A percentile compares a stretch with the other conserved stretches of the same genome.
phyloP scores from a whole-genome alignment of 2,888 invertebrate genomes.

The Andrena chrysosceles region DNA sequence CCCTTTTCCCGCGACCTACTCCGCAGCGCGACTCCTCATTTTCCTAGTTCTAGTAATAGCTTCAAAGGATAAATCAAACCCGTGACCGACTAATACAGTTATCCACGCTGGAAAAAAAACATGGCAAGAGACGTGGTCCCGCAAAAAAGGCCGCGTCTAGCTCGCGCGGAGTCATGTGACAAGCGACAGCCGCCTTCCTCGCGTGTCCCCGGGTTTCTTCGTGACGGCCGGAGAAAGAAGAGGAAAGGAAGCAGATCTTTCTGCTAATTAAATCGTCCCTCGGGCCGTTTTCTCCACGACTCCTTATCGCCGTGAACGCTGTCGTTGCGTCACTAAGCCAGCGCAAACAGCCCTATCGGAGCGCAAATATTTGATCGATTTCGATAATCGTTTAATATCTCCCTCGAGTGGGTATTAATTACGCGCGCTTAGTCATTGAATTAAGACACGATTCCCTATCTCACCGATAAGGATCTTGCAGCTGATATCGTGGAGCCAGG shows the following conservation, averaged over 20 bases:
- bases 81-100: no score
- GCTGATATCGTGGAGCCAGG: not conserved
- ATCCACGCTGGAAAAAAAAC: slow-evolving; percentile 10
- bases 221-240: slow-evolving; percentile 2
- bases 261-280: slow-evolving; percentile 17
- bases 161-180: slow-evolving; percentile 71
- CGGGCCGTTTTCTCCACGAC: not conserved
- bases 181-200: slow-evolving; percentile 65
- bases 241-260: slow-evolving; percentile 10
- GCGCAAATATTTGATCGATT: slow-evolving; percentile 24
- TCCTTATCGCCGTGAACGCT: not conserved
- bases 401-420: not conserved
- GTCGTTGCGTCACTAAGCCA: slow-evolving; percentile 7
- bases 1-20: not conserved
- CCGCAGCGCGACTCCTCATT: not conserved
- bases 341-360: slow-evolving; percentile 32
- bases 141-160: slow-evolving; percentile 27
- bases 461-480: not conserved
- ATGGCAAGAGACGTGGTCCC: not conserved
- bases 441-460: slow-evolving; percentile 6
- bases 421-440: slow-evolving; percentile 13
- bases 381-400: not conserved
- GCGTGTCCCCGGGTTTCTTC: slow-evolving; percentile 57
- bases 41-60: no score
- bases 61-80: no score